Evolutionary conservation across 2,797 vertebrate species (phyloP).

Genomic region (Channa striata): DNA sequence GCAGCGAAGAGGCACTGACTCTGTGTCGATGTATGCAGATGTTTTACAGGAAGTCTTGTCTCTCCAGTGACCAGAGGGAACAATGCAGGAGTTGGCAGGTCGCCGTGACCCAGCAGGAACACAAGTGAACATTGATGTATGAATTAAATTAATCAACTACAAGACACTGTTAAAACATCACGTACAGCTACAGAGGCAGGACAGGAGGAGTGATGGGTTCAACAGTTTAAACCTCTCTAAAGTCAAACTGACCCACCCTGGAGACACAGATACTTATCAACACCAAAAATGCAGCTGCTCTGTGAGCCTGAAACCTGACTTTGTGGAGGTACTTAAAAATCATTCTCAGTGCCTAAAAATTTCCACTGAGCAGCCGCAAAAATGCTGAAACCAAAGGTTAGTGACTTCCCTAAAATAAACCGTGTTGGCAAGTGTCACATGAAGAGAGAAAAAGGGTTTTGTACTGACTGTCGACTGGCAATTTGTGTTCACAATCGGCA

Average conservation of each 20-base stretch:
- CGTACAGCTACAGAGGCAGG: not conserved
- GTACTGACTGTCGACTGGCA: no score
- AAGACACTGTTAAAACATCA: conserved; percentile 18
- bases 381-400: not conserved
- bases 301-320: not conserved
- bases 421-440: not conserved
- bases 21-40: not conserved
- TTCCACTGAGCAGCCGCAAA: not conserved
- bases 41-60: conserved; percentile 32
- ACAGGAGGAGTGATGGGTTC: conserved; percentile 19
- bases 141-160: conserved; percentile 18
- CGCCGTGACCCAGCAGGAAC: conserved; percentile 36
- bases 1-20: no score
- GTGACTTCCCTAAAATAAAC: no score
- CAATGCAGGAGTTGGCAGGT: conserved; percentile 43
- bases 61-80: conserved; percentile 37
- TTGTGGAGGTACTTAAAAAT: not conserved
- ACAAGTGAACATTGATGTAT: conserved; percentile 13
- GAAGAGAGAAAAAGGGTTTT: no score
- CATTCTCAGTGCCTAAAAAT: not conserved
- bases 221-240: conserved; percentile 7
- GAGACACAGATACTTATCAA: conserved; percentile 5
- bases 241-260: conserved; percentile 17
- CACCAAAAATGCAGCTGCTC: not conserved
- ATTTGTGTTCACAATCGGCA: no score